A percentile compares a stretch with the other conserved stretches of the same genome.
Evolutionary conservation across 2,888 invertebrate species (phyloP).

Genomic region (Autographa pulchrina): DNA sequence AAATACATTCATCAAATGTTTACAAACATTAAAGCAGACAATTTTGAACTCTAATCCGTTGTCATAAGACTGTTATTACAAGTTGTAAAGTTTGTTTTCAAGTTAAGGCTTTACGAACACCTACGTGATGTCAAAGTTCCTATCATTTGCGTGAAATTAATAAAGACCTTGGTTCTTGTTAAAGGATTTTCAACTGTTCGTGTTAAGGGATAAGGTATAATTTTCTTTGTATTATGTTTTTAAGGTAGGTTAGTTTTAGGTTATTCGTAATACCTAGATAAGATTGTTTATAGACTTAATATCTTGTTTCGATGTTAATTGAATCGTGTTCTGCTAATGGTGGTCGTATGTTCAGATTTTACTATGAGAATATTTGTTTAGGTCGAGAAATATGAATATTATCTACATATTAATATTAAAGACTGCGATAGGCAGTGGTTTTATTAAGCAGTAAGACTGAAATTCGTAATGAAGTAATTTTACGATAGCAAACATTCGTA

Average conservation of each 20-base stretch:
- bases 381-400: not conserved
- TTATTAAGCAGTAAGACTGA: too few relatives aligned
- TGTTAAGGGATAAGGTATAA: rapidly evolving
- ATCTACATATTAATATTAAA: too few relatives aligned
- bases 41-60: conserved; percentile 37
- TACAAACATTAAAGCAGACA: conserved; percentile 10
- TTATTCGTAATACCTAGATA: conserved; percentile 26
- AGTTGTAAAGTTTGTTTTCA: conserved; percentile 23
- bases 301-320: conserved; percentile 41
- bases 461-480: too few relatives aligned
- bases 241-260: conserved; percentile 28
- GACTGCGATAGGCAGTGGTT: too few relatives aligned
- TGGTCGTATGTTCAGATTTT: conserved; percentile 24
- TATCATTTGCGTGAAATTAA: conserved; percentile 35
- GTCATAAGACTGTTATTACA: conserved; percentile 31
- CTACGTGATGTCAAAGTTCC: conserved; percentile 58
- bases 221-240: not conserved
- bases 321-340: conserved; percentile 38
- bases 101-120: conserved; percentile 29
- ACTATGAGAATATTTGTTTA: conserved; percentile 26
- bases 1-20: conserved; percentile 29
- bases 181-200: not conserved
- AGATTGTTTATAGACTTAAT: conserved; percentile 40
- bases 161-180: conserved; percentile 7
- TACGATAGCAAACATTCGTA: too few relatives aligned